Conservation (phyloP, 2,888 invertebrate genomes). For the Xanthostigma xanthostigma region DNA sequence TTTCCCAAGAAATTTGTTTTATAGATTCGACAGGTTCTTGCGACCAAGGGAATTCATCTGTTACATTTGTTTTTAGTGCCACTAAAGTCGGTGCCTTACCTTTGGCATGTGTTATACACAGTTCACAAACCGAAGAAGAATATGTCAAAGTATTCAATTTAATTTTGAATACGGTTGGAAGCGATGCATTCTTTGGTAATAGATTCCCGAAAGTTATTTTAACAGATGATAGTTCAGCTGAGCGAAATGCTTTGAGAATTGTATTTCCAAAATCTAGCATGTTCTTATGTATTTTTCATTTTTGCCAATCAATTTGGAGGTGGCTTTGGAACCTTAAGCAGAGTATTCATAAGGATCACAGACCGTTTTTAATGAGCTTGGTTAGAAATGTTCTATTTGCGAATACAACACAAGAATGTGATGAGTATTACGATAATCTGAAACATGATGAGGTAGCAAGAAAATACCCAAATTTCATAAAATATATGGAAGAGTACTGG, state of each 20-base stretch:
- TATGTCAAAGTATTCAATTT: conserved; percentile 7
- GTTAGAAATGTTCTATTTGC: conserved; percentile 5
- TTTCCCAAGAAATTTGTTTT: too few relatives aligned
- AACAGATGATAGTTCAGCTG: conserved; percentile 10
- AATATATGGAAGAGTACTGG: too few relatives aligned
- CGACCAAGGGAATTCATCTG: conserved; percentile 7
- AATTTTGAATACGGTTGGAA: conserved; percentile 6
- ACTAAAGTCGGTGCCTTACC: conserved; percentile 8
- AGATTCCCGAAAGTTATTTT: conserved; percentile 4
- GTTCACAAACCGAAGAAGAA: conserved; percentile 8
- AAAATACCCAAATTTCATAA: too few relatives aligned
- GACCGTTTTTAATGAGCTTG: neutral
- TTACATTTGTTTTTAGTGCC: conserved; percentile 9
- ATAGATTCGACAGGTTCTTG: conserved; percentile 12
- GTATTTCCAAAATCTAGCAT: conserved; percentile 8
- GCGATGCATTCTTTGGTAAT: too few relatives aligned
- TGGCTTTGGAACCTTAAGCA: conserved; percentile 7
- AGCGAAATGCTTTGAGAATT: conserved; percentile 7
- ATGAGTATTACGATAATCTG: too few relatives aligned
- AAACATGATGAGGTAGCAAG: too few relatives aligned
- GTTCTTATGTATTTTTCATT: conserved; percentile 10
- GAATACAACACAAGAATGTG: conserved; percentile 1
- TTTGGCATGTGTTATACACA: conserved; percentile 8
- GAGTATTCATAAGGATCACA: conserved; percentile 1
- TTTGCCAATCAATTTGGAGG: conserved; percentile 9